Base-by-base conservation (phyloP, 2,797 vertebrate genomes). In the Enteromius argenteus region DNA sequence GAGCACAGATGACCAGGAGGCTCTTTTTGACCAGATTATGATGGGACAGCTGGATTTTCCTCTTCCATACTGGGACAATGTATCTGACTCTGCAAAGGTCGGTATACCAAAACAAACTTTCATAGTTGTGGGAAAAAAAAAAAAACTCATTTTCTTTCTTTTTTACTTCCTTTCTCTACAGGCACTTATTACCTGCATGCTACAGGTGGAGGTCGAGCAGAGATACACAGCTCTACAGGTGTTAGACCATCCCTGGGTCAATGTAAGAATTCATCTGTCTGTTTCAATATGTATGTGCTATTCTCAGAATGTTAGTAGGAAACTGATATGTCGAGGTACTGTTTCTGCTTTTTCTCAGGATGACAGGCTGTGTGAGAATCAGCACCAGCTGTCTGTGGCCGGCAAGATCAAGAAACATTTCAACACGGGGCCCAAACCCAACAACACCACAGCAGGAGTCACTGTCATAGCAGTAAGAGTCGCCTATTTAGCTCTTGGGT, bases 371-470 rank as follows among this genome's bases (percentile, higher is more conserved):
- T 95, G 96, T 69, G 97, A 97, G 92, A 97, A 96, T 23, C 96
- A 97, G 9, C 96, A 96, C 89, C 97, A 98, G 93, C 95, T 99
- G 85, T 96, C 96, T n/a, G 97, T 99, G 86, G 97, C 98, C 78
- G 97, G 97, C 69, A 98, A 98, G 93, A 97, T 99, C 91, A 98
- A 97, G 95, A 99, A 99, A 90, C 96, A 99, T 92, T 99, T 99
- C 92, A 97, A 98, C 93, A 96, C 95, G 1, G 94, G 96, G 74
- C 96, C 97, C 58, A 98, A 97, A 87, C 94, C 94, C 23, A 96
- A 93, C 91, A 97, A 93, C 95, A 98, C 95, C 4, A 90, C 97
- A 14, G 98, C 98, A 15, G 98, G 98, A 91, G 97, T 99, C 87
- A 97, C 97, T 81, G 96, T 99, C 91, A 97, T 99, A 94, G 96